Base-by-base conservation (phyloP, 2,888 invertebrate species). In the Drosophila nigritarsus region DNA sequence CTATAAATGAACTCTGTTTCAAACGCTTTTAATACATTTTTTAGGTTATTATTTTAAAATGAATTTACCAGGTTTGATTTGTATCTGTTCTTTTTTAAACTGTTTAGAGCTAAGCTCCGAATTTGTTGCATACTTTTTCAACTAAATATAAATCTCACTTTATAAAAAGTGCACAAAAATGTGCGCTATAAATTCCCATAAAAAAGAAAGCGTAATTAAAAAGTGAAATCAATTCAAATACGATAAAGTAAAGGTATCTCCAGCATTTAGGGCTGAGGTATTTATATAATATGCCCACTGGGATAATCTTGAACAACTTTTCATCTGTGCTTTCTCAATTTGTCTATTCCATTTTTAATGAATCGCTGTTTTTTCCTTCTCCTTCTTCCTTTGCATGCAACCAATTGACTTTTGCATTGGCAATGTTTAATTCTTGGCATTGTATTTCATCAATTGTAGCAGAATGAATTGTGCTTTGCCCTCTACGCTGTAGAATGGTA, bases 401-500 rank as follows among this genome's bases (percentile, higher is more conserved):
- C 7, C 38, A 54, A 48, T 45, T 53, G 61, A 29, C 36, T 49
- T 42, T 42, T 15, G 54, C 56, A 30, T 45, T 20, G 54, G 3
- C 48, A n/a, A 49, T 58, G 32, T 27, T 65, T 53, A 20, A 62
- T 24, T 45, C 45, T 30, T 32, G 2, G 40, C 18, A 13, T 24
- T 69, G 36, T 53, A 9, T 24, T 40, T 29, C 45, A 34, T 24
- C 15, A 24, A 65, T 62, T 70, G 11, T 51, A 91, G 92, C 89
- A 82, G 48, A 70, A 85, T 34, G 72, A 77, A 13, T 59, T 92
- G 60, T 69, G 82, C 24, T 83, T 82, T 61, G 84, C 83, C 1
- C 77, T 84, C 20, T 91, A 91, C 65, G 80, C 82, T n/a, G 82
- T 83, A 50, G 81, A 89, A 2, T 91, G 91, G 91, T 90, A 91